Conservation (phyloP, 2,797 vertebrate species). For the Taeniopygia guttata region DNA sequence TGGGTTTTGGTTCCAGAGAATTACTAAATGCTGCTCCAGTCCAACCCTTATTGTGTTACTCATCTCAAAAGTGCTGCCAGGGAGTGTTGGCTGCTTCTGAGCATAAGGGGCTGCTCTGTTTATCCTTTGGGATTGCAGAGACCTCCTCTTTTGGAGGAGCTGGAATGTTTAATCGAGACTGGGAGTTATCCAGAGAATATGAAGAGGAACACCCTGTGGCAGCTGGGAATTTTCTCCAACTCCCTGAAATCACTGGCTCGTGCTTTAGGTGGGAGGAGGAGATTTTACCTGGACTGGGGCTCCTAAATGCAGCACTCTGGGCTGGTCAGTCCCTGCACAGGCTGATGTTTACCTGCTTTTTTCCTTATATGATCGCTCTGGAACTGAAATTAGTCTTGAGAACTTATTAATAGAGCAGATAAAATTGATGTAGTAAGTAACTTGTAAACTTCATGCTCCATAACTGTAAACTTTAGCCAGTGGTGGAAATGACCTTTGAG, state of each 20-base stretch:
- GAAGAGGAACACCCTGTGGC: neutral
- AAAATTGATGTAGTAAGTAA: neutral
- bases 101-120: neutral
- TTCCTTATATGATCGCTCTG: neutral
- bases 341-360: neutral
- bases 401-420: neutral
- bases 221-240: neutral
- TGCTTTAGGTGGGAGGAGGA: neutral
- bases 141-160: neutral
- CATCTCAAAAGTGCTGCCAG: neutral
- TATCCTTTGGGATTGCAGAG: neutral
- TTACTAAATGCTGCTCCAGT: neutral
- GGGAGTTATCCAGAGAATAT: neutral
- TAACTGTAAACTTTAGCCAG: neutral
- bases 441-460: neutral
- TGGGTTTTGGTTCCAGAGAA: neutral
- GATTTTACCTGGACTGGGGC: accelerated
- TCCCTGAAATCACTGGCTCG: neutral
- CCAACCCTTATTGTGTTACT: neutral
- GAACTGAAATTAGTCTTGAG: neutral
- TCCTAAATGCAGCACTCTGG: neutral
- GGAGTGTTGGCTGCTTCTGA: neutral
- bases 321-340: neutral
- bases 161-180: neutral
- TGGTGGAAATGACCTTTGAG: neutral